A percentile compares a stretch with the other conserved stretches of the same genome.
Conservation (phyloP, 2,113 vertebrate species). For the Taxidea taxus region DNA sequence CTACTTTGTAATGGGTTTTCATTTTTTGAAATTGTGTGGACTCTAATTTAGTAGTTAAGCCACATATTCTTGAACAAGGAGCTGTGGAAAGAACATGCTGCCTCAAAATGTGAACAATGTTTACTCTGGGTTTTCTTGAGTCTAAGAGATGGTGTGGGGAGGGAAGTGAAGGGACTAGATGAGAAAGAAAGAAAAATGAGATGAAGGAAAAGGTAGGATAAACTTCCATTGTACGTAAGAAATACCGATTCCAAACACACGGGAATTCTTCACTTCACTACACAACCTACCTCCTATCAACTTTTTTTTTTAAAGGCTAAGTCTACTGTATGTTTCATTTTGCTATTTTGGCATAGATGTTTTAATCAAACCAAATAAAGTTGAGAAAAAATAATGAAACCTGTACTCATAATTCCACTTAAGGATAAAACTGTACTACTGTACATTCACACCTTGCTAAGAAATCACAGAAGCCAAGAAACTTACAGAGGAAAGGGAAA, state of each 20-base stretch:
- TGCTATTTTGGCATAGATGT: neutral
- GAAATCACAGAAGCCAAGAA: neutral
- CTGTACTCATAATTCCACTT: neutral
- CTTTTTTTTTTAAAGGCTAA: neutral
- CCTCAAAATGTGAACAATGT: neutral
- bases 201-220: neutral
- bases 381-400: neutral
- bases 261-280: neutral
- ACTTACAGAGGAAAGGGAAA: neutral
- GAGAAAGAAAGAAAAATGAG: neutral
- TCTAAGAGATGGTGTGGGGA: neutral
- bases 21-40: neutral
- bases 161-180: neutral
- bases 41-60: neutral
- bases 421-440: neutral
- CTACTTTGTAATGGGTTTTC: neutral
- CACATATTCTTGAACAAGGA: neutral
- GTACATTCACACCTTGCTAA: neutral
- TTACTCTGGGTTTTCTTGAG: neutral
- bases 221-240: neutral
- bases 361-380: neutral
- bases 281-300: neutral
- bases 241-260: neutral
- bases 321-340: neutral
- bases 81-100: neutral